Conservation (phyloP, 1,140 invertebrate species). For the Adelges cooleyi region DNA sequence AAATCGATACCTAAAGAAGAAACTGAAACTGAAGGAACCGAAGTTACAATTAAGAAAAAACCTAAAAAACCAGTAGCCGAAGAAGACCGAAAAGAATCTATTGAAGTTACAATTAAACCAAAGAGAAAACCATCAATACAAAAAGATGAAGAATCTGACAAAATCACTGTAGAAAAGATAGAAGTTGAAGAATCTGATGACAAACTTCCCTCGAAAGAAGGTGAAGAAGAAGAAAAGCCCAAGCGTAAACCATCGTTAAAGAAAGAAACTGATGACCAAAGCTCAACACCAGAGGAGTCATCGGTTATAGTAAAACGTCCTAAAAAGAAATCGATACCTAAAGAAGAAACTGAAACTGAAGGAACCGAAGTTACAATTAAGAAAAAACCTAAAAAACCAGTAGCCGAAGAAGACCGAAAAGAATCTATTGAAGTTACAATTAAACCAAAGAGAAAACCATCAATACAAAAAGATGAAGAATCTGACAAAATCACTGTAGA, state of each 20-base stretch:
- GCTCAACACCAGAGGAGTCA: conserved; percentile 17
- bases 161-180: conserved; percentile 19
- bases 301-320: conserved; percentile 31
- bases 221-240: conserved; percentile 2
- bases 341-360: conserved; percentile 32
- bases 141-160: conserved; percentile 17
- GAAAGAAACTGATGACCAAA: conserved; percentile 28
- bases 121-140: not conserved
- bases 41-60: not conserved
- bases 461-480: conserved; percentile 32
- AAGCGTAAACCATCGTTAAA: conserved; percentile 11
- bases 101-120: conserved; percentile 28
- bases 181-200: conserved; percentile 34
- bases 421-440: conserved; percentile 2
- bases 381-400: conserved; percentile 2
- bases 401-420: not conserved
- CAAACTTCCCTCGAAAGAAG: not conserved
- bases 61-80: conserved; percentile 29
- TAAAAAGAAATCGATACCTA: not conserved
- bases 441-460: conserved; percentile 44
- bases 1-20: not conserved
- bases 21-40: conserved; percentile 33
- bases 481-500: conserved; percentile 9
- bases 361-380: conserved; percentile 15
- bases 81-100: not conserved